phyloP scores from a whole-genome alignment of 1,140 invertebrate species.

The Drosophila jambulina region DNA sequence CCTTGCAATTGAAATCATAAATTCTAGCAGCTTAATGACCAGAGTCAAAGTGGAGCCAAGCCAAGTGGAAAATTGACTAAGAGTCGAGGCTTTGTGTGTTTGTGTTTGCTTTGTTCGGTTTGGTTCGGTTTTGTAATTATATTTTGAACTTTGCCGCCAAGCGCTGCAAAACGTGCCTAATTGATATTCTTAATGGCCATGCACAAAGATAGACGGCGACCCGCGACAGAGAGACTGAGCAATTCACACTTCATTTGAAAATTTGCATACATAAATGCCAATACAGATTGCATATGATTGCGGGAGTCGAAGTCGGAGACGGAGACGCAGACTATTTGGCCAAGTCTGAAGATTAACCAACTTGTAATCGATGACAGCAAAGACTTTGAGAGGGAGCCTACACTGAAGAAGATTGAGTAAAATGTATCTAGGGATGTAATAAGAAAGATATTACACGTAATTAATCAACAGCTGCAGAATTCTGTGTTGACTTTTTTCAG shows the following conservation, averaged over 20 bases:
- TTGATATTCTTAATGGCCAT: slow-evolving; percentile 61
- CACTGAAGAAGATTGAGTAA: background rate
- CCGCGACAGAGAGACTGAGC: slow-evolving; percentile 35
- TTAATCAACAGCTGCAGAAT: background rate
- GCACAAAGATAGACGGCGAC: slow-evolving; percentile 29
- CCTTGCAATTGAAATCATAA: slow-evolving; percentile 50
- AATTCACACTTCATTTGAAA: slow-evolving; percentile 72
- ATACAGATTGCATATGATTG: slow-evolving; percentile 63
- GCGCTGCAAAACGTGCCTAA: slow-evolving; percentile 68
- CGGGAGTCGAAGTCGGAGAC: background rate
- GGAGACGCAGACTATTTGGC: background rate
- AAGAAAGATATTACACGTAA: background rate
- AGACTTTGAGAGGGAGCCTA: background rate
- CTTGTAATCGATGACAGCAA: slow-evolving; percentile 54
- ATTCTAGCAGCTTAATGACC: slow-evolving; percentile 56
- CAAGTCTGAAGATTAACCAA: slow-evolving; percentile 49
- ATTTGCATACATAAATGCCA: slow-evolving; percentile 72
- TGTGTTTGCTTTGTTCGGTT: slow-evolving; percentile 35
- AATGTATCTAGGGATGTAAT: background rate
- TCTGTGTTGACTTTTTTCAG: background rate
- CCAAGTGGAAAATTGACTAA: slow-evolving; percentile 60
- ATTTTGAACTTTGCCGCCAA: slow-evolving; percentile 62
- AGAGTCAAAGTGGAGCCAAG: slow-evolving; percentile 50
- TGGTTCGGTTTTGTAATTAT: slow-evolving; percentile 51
- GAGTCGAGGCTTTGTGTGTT: slow-evolving; percentile 40